phyloP scores from a whole-genome alignment of 2,113 vertebrate genomes.

The Ailuropoda melanoleuca region DNA sequence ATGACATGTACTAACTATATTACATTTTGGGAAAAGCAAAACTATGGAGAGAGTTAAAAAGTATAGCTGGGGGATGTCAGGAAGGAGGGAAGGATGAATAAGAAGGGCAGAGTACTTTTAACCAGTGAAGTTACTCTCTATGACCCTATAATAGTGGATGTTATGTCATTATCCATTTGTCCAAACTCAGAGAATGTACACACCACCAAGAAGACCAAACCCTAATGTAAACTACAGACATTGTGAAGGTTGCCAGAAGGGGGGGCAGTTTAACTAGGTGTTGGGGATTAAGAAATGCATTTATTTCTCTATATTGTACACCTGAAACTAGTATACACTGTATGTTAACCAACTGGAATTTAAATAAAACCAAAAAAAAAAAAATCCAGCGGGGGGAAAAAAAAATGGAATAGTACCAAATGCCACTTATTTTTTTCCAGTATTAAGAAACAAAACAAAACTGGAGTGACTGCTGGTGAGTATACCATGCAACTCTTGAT shows the following conservation, averaged over 20 bases:
- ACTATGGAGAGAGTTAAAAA: not conserved
- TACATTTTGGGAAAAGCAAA: not conserved
- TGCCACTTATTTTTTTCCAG: too few relatives aligned
- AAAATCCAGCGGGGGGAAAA: too few relatives aligned
- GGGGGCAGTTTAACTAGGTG: not conserved
- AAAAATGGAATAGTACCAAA: too few relatives aligned
- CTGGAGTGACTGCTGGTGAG: too few relatives aligned
- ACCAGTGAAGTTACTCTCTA: not conserved
- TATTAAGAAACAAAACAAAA: too few relatives aligned
- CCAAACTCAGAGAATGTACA: not conserved
- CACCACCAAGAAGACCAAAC: not conserved
- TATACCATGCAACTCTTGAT: not conserved
- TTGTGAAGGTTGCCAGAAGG: not conserved
- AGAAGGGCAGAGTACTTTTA: not conserved
- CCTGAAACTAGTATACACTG: not conserved
- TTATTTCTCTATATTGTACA: not conserved
- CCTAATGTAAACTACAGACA: not conserved
- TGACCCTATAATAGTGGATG: not conserved
- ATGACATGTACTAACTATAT: not conserved
- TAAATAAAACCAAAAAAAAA: too few relatives aligned
- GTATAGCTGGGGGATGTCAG: not conserved
- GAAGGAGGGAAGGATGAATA: not conserved
- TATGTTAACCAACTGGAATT: not conserved
- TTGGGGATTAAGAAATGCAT: not conserved
- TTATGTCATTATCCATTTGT: not conserved